These are phyloP conservation scores for Apotomis turbidana DNA, from an alignment of 2,888 invertebrate species.

Conservation along the genomic window DNA sequence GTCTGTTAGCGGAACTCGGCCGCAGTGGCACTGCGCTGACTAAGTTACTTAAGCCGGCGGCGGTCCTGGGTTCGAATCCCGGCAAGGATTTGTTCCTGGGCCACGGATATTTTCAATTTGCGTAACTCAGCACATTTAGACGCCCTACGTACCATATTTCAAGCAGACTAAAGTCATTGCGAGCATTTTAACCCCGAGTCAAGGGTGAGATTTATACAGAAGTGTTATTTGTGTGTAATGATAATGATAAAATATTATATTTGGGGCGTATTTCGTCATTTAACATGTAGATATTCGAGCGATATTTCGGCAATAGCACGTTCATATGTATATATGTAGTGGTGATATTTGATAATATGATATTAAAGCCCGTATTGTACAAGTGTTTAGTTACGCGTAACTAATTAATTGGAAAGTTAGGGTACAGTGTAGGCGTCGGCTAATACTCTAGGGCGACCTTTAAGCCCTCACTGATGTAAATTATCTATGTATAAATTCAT, in stretches of 20 bases:
- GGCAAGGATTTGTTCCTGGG: no score
- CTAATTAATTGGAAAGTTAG: constrained; percentile 14
- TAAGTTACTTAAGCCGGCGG: no score
- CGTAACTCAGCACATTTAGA: constrained; percentile 34
- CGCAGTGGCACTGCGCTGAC: no score
- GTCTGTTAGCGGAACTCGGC: no score
- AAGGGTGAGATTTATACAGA: constrained; percentile 11
- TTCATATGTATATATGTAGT: no score
- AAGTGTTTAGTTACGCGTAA: no score
- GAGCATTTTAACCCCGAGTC: constrained; percentile 4
- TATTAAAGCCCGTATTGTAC: not conserved
- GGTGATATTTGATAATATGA: no score
- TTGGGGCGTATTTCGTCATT: no score
- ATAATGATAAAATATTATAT: constrained; percentile 6
- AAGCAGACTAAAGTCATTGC: constrained; percentile 17
- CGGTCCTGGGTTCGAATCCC: no score
- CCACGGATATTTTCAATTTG: constrained; percentile 1
- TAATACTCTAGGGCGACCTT: constrained; percentile 10
- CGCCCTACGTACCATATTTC: constrained; percentile 34
- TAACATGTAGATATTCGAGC: no score
- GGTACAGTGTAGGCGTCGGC: constrained; percentile 1
- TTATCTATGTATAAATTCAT: not conserved
- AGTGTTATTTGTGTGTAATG: constrained; percentile 8
- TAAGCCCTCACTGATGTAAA: constrained; percentile 6
- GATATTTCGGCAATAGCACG: no score